Percentiles rank a stretch among this genome's conserved stretches.
Evolutionary conservation across 2,113 vertebrate genomes (phyloP).

Genomic region (Oostethus manadensis): DNA sequence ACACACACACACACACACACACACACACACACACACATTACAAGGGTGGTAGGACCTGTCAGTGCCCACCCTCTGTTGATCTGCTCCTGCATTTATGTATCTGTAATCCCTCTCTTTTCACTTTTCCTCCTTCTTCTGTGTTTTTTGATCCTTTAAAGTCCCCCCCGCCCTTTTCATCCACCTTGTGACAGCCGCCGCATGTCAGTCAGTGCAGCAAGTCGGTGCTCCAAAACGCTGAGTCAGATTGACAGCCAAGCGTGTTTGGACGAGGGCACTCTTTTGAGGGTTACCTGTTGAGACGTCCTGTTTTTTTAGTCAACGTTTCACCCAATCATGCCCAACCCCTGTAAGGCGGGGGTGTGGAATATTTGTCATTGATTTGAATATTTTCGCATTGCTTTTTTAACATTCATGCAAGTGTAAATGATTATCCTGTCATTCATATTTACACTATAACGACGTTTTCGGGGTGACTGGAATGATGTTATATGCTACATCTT

Average conservation of each 20-base stretch:
- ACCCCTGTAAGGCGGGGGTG: too few relatives aligned
- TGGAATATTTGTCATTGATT: too few relatives aligned
- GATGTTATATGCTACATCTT: too few relatives aligned
- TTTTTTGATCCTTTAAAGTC: conserved; percentile 26
- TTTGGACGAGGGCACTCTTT: neutral
- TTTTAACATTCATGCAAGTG: too few relatives aligned
- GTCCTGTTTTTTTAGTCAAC: neutral
- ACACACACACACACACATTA: conserved; percentile 16
- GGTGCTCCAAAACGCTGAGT: neutral
- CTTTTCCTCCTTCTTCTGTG: conserved; percentile 15
- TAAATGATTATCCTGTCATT: too few relatives aligned
- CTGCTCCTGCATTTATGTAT: conserved; percentile 66
- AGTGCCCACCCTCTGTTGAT: conserved; percentile 49
- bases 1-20: conserved; percentile 24
- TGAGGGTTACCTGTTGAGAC: neutral
- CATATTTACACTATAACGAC: too few relatives aligned
- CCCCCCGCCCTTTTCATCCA: conserved; percentile 14
- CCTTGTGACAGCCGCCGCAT: conserved; percentile 9
- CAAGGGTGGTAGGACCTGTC: conserved; percentile 60
- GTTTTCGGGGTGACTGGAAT: too few relatives aligned
- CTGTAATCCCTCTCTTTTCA: conserved; percentile 38
- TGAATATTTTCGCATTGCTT: too few relatives aligned
- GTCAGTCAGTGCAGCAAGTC: conserved; percentile 7
- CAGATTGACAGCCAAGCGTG: neutral
- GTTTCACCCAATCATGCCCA: too few relatives aligned